These are phyloP conservation scores for Fragum whitleyi DNA, from an alignment of 2,888 invertebrate species.

Conservation along the genomic window DNA sequence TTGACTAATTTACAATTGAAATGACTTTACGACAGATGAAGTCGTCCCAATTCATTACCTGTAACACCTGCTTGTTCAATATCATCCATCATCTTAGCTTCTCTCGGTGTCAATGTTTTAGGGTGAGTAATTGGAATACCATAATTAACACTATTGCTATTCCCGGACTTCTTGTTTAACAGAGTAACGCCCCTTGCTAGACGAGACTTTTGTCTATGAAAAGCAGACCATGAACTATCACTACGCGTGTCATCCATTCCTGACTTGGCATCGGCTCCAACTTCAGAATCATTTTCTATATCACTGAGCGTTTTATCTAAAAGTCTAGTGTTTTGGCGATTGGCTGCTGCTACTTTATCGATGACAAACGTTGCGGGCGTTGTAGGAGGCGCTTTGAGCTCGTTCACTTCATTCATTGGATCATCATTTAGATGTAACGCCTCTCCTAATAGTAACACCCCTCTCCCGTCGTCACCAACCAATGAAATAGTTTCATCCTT, in stretches of 20 bases:
- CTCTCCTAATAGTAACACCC: background rate
- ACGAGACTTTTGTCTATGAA: constrained; percentile 63
- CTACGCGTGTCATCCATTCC: constrained; percentile 54
- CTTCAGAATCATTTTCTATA: constrained; percentile 22
- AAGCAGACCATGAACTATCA: constrained; percentile 57
- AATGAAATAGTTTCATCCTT: background rate
- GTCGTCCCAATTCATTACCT: constrained; percentile 32
- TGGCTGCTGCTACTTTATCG: background rate
- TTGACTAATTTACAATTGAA: too few relatives aligned
- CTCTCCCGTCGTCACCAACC: constrained; percentile 2
- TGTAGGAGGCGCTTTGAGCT: constrained; percentile 45
- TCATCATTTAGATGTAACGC: background rate
- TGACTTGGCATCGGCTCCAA: background rate
- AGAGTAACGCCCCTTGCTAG: constrained; percentile 57
- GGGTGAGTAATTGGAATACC: constrained; percentile 64
- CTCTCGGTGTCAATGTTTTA: constrained; percentile 65
- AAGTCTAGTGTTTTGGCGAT: constrained; percentile 8
- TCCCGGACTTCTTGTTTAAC: constrained; percentile 52
- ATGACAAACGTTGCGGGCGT: constrained; percentile 31
- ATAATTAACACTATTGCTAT: constrained; percentile 33
- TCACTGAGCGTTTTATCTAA: background rate
- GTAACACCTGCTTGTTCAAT: constrained; percentile 62
- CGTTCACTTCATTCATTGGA: background rate
- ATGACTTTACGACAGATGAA: too few relatives aligned
- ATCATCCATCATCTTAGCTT: constrained; percentile 60